phyloP scores from a whole-genome alignment of 2,113 vertebrate genomes.

The Vidua macroura region DNA sequence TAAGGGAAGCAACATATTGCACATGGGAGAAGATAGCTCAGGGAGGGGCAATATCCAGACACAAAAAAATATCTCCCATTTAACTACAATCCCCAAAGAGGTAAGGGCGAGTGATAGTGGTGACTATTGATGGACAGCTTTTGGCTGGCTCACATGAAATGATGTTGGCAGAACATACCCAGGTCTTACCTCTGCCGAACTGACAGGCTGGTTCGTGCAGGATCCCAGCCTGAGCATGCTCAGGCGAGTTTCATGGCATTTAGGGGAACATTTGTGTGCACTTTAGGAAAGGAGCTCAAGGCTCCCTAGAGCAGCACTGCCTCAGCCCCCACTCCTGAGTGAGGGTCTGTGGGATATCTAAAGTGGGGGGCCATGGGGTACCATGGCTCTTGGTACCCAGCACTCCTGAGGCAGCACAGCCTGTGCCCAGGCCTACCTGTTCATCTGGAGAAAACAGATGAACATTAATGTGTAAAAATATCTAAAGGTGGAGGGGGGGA shows the following conservation, averaged over 20 bases:
- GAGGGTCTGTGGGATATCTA: neutral
- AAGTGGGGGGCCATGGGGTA: rapidly evolving
- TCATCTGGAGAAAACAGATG: neutral
- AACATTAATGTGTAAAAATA: neutral
- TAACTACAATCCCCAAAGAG: neutral
- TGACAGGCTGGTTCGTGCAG: neutral
- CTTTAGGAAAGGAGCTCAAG: neutral
- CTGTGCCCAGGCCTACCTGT: rapidly evolving
- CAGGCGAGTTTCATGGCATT: neutral
- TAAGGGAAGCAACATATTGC: neutral
- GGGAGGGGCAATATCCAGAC: neutral
- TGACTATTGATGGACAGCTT: neutral
- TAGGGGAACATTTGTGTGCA: neutral
- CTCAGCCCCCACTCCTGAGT: rapidly evolving
- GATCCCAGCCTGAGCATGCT: neutral
- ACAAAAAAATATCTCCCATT: neutral
- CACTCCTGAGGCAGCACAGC: rapidly evolving
- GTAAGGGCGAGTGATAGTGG: rapidly evolving
- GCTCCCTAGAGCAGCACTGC: neutral
- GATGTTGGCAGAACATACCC: neutral
- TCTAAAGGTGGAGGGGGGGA: rapidly evolving
- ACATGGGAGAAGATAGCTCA: neutral
- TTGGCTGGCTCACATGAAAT: neutral
- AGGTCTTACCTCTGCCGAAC: neutral
- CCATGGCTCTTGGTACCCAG: rapidly evolving